Percentiles rank a stretch among this genome's conserved stretches.
phyloP scores from a whole-genome alignment of 2,888 invertebrate species.

The Eulithis testata region DNA sequence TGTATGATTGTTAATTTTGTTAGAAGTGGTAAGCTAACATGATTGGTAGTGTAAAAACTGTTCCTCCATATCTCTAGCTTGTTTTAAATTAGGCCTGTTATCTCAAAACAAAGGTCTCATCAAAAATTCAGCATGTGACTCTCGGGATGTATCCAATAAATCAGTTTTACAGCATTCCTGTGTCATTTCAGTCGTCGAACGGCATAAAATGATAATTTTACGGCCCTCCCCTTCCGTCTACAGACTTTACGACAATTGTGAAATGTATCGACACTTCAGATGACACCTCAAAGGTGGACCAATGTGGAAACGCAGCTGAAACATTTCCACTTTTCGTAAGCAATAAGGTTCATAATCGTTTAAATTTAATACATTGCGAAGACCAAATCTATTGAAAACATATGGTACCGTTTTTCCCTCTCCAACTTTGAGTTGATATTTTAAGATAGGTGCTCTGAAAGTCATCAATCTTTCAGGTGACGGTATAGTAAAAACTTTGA shows the following conservation, averaged over 20 bases:
- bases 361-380: constrained; percentile 36
- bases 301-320: constrained; percentile 42
- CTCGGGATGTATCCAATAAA: constrained; percentile 81
- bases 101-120: constrained; percentile 79
- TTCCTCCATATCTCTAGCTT: not conserved
- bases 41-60: not conserved
- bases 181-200: constrained; percentile 84
- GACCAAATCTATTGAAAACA: constrained; percentile 60
- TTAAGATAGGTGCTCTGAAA: constrained; percentile 66
- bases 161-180: constrained; percentile 84
- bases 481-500: constrained; percentile 57
- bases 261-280: constrained; percentile 84
- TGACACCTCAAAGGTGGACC: constrained; percentile 77
- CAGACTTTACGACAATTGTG: constrained; percentile 84
- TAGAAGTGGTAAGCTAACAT: too few species aligned
- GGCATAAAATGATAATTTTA: constrained; percentile 85
- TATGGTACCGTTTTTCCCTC: constrained; percentile 67
- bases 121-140: constrained; percentile 82
- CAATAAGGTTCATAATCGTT: constrained; percentile 55
- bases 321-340: constrained; percentile 43
- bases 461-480: constrained; percentile 79
- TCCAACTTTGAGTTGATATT: constrained; percentile 60
- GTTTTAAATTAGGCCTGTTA: constrained; percentile 46
- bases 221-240: constrained; percentile 82
- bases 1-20: too few species aligned